phyloP scores from a whole-genome alignment of 1,140 invertebrate genomes.

The Drosophila nannoptera region DNA sequence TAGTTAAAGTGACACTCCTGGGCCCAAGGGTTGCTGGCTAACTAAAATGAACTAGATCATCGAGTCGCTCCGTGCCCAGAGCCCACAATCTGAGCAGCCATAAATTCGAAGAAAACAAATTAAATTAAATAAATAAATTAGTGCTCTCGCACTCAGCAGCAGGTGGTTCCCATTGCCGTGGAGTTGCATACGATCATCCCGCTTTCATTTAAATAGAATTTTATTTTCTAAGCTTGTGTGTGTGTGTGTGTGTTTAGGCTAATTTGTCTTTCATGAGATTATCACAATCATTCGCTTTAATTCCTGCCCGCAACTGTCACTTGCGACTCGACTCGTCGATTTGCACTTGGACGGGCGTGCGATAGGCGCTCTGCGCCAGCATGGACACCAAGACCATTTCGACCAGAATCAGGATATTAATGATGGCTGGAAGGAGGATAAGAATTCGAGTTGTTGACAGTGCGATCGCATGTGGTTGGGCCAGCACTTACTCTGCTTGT shows the following conservation, averaged over 20 bases:
- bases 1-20: conserved; percentile 1
- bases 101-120: neutral
- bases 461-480: too few species aligned
- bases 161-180: neutral
- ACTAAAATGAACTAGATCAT: conserved; percentile 2
- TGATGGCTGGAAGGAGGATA: conserved; percentile 57
- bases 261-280: conserved; percentile 61
- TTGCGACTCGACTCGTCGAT: conserved; percentile 53
- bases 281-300: conserved; percentile 64
- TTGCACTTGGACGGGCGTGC: conserved; percentile 62
- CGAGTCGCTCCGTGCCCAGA: neutral
- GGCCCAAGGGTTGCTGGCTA: neutral
- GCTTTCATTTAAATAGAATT: neutral
- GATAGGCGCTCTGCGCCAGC: conserved; percentile 69
- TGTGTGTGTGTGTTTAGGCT: conserved; percentile 21
- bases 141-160: neutral
- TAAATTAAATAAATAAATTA: too few species aligned
- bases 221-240: neutral
- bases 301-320: conserved; percentile 26
- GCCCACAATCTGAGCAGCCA: neutral
- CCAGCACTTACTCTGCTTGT: conserved; percentile 69
- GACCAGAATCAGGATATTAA: conserved; percentile 69
- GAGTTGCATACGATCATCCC: too few species aligned
- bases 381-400: conserved; percentile 77
- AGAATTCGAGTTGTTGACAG: neutral